Evolutionary conservation across 2,797 vertebrate genomes (phyloP), one percentile per base, ranked within the genome.

Genomic region (Uromys caudimaculatus): DNA sequence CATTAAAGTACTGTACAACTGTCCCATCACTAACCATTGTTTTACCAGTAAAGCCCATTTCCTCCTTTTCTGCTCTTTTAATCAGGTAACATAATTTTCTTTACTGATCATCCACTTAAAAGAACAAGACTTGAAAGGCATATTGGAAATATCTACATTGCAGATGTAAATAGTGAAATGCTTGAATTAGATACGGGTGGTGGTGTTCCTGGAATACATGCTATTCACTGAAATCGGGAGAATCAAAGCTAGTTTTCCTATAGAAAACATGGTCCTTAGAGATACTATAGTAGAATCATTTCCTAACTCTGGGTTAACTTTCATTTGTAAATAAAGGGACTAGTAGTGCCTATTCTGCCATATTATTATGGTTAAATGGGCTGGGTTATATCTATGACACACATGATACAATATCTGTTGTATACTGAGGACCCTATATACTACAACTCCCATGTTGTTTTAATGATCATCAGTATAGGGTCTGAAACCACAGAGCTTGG

Each of bases 81-180:
- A 89, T 94, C 90, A 87, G 85, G 73, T 93, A 96, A 92, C 78
- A 92, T n/a, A 93, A 71, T 91, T 96, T 97, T 89, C 67, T 96
- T 96, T 90, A 90, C 73, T 52, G 24, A 95, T 76, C 11, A 35
- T 69, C 44, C 54, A 92, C 95, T 94, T 89, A 85, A 94, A 97
- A 94, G 6, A 88, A 67, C 41, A 77, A 52, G 12, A 64, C 78
- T 95, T 95, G 62, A 95, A 95, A 97, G 83, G 52, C 64, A 91
- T 96, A 64, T 93, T 75, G 77, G 78, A 86, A 95, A 56, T 86
- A 76, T 81, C 79, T 85, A 76, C 67, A 85, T 64, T 58, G 32
- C 79, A 95, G n/a, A 91, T 79, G 44, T 91, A 95, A 83, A 88
- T 91, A 95, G 62, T 32, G 35, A 88, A 90, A 44, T 75, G 52